Evolutionary conservation across 2,797 vertebrate species (phyloP).

Genomic region (Epinephelus coioides): DNA sequence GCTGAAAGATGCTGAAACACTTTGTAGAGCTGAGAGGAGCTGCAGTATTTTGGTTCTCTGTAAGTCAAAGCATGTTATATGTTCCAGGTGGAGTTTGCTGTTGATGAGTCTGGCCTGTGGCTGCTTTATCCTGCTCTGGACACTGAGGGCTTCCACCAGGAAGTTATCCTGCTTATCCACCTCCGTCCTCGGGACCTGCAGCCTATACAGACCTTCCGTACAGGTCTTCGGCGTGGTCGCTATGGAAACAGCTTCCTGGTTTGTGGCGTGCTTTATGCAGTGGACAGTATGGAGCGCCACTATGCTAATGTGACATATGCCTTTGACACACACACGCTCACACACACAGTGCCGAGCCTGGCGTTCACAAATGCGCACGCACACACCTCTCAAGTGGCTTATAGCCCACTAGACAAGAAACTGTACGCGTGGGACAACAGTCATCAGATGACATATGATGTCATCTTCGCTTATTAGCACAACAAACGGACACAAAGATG

Average conservation of each 20-base stretch:
- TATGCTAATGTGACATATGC: slow-evolving; percentile 95
- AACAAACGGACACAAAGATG: background rate
- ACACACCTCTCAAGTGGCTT: slow-evolving; percentile 93
- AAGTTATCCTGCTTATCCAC: slow-evolving; percentile 93
- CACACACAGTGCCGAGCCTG: slow-evolving; percentile 92
- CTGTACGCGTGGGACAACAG: slow-evolving; percentile 96
- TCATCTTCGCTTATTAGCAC: slow-evolving; percentile 94
- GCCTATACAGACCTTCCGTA: slow-evolving; percentile 92
- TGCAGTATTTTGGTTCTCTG: too few relatives aligned
- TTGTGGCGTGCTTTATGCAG: slow-evolving; percentile 93
- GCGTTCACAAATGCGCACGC: slow-evolving; percentile 91
- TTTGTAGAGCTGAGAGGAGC: too few relatives aligned
- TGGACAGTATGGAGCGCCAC: slow-evolving; percentile 91
- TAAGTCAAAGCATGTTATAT: background rate
- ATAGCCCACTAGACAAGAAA: slow-evolving; percentile 94
- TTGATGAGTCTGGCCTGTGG: slow-evolving; percentile 96
- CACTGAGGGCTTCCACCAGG: slow-evolving; percentile 93
- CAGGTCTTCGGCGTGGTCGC: slow-evolving; percentile 90
- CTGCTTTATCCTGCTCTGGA: slow-evolving; percentile 94
- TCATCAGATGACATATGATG: slow-evolving; percentile 93
- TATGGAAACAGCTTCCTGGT: slow-evolving; percentile 96
- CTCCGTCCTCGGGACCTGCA: slow-evolving; percentile 90
- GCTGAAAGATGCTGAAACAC: too few relatives aligned
- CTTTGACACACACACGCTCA: slow-evolving; percentile 96
- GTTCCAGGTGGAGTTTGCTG: slow-evolving; percentile 91